Conservation (phyloP, 2,113 vertebrate species). For the Lagenorhynchus albirostris region DNA sequence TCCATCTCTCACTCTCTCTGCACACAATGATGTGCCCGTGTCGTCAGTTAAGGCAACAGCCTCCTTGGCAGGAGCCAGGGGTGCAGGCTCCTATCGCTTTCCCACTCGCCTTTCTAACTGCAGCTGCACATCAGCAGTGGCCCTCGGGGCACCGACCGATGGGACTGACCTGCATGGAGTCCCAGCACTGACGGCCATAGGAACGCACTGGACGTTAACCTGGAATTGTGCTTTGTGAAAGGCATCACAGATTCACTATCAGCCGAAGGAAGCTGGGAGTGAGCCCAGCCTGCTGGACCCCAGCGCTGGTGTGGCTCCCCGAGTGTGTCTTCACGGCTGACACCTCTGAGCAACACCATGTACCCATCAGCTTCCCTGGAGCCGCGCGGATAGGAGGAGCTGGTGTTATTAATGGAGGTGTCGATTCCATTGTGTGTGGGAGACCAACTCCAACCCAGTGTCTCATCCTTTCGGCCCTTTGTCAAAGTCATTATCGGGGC, state of each 20-base stretch:
- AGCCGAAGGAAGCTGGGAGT: fast-evolving
- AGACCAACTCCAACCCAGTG: background rate
- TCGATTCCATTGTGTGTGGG: no score
- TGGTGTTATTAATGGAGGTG: background rate
- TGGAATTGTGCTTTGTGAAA: background rate
- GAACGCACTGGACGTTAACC: background rate
- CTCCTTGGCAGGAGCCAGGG: background rate
- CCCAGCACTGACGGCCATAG: fast-evolving
- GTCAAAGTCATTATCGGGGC: background rate
- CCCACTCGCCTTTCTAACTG: background rate
- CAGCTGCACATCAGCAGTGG: background rate
- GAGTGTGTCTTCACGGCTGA: fast-evolving
- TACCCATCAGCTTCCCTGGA: background rate
- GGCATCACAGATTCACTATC: background rate
- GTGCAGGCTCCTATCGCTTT: background rate
- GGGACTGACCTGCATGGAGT: background rate
- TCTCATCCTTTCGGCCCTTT: background rate
- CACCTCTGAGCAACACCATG: background rate
- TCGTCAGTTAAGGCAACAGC: background rate
- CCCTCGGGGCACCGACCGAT: fast-evolving
- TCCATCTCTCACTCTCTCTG: background rate
- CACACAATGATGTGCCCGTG: background rate
- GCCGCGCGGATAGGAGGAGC: fast-evolving
- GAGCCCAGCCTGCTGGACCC: fast-evolving
- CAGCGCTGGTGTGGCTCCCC: fast-evolving